Evolutionary conservation across 1,140 invertebrate genomes (phyloP).

Genomic region (Epicauta chinensis): DNA sequence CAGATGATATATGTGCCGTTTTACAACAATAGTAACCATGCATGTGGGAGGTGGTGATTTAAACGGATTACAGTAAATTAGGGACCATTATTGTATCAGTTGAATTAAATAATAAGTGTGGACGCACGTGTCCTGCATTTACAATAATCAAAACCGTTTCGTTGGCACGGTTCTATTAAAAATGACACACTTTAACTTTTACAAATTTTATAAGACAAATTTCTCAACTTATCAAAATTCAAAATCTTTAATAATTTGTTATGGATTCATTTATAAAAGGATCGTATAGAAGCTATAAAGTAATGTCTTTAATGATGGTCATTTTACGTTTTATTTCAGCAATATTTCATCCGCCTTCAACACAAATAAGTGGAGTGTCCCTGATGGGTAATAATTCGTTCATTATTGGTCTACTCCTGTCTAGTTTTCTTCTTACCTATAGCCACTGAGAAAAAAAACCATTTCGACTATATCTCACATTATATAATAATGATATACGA

Average conservation of each 20-base stretch:
- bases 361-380: slow-evolving; percentile 12
- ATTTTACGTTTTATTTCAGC: slow-evolving; percentile 10
- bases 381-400: slow-evolving; percentile 12
- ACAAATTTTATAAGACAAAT: too few relatives aligned
- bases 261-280: too few relatives aligned
- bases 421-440: slow-evolving; percentile 6
- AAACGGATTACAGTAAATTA: slow-evolving; percentile 25
- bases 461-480: too few relatives aligned
- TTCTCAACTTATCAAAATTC: too few relatives aligned
- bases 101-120: slow-evolving; percentile 28
- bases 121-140: slow-evolving; percentile 14
- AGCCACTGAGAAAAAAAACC: too few relatives aligned
- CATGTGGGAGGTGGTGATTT: slow-evolving; percentile 13
- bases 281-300: not conserved
- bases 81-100: slow-evolving; percentile 29
- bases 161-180: not conserved
- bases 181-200: not conserved
- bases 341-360: slow-evolving; percentile 15
- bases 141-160: not conserved
- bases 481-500: too few relatives aligned
- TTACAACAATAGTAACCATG: slow-evolving; percentile 4
- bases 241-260: too few relatives aligned
- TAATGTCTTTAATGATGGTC: slow-evolving; percentile 6
- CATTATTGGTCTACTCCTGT: slow-evolving; percentile 16
- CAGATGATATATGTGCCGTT: slow-evolving; percentile 11